Evolutionary conservation across 2,888 invertebrate species (phyloP), one percentile per base, ranked within the genome.

Genomic region (Myathropa florea): DNA sequence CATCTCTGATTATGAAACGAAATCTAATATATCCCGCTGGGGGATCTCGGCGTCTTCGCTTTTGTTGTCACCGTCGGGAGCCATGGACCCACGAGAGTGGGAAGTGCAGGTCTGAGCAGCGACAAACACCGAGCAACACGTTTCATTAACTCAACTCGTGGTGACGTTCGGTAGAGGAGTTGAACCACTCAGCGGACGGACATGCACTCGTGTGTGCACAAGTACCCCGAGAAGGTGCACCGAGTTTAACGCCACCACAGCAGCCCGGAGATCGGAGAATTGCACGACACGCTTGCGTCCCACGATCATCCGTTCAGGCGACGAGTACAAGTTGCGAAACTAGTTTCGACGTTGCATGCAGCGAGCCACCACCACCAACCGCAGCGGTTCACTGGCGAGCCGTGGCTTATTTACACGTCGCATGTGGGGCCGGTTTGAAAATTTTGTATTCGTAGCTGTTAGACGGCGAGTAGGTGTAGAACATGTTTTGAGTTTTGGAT

Each of bases 271-370:
- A 83, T 64, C 14, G 79, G 68, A 75, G 64, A 73, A 76, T 26
- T 80, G 71, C 84, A 81, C 81, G 76, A 61, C 71, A 76, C 65
- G 76, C 14, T 84, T 26, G 46, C 80, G 57, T 84, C 84, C 84
- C 84, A 84, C 84, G 71, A 81, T 63, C 84, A 67, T 76, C 75
- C 33, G 57, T 71, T 71, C 57, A 26, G 12, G 39, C 68, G 63
- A 18, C 46, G 46, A 46, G 46, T 18, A 18, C 65, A 70, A 59
- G 59, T 83, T 84, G 81, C 81, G 71, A 84, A 84, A 81, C 84
- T 67, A 23, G 81, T 84, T 84, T 61, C 71, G 30, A 64, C 39
- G 71, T 67, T 71, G 68, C 72, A 83, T 84, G 84, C 81, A 61
- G 70, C 75, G 55, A 64, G 23, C 36, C 36, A 24, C 57, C n/a